A percentile compares a stretch with the other conserved stretches of the same genome.
These are phyloP conservation scores for Pyrrhosoma nymphula DNA, from an alignment of 2,888 invertebrate genomes.

Conservation along the genomic window DNA sequence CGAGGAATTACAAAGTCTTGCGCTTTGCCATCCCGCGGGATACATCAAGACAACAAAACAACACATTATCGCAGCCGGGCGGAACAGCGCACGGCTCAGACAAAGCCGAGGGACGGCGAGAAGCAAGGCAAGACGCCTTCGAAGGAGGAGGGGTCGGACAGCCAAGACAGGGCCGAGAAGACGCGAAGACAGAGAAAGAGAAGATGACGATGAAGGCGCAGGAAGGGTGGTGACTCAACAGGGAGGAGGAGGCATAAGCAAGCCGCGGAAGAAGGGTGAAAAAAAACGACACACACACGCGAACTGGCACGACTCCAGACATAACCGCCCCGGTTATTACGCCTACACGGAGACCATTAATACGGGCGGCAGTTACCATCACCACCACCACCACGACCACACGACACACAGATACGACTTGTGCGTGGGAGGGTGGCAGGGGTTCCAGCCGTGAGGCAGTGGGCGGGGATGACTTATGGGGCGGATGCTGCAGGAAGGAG, in stretches of 20 bases:
- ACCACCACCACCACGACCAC: background rate
- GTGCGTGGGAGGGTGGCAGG: background rate
- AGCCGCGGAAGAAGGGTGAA: background rate
- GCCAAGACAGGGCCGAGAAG: background rate
- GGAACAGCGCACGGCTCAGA: background rate
- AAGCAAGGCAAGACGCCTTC: background rate
- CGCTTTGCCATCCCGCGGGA: too few relatives aligned
- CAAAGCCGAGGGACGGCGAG: background rate
- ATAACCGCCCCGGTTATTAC: slow-evolving; percentile 56
- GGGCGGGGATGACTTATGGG: background rate
- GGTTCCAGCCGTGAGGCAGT: background rate
- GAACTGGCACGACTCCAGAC: slow-evolving; percentile 34
- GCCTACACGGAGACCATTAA: slow-evolving; percentile 51
- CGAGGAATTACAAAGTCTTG: too few relatives aligned
- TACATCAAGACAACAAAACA: background rate
- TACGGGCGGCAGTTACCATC: slow-evolving; percentile 55
- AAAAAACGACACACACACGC: background rate
- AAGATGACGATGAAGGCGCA: background rate
- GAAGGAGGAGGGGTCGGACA: background rate
- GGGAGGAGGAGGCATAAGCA: background rate
- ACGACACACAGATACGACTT: background rate
- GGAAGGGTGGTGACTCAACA: background rate
- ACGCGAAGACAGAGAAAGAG: background rate
- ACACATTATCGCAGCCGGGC: background rate
- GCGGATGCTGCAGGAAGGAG: background rate